Evolutionary conservation across 2,113 vertebrate species (phyloP), one percentile per base, ranked within the genome.

Genomic region (Oxyruncus cristatus): DNA sequence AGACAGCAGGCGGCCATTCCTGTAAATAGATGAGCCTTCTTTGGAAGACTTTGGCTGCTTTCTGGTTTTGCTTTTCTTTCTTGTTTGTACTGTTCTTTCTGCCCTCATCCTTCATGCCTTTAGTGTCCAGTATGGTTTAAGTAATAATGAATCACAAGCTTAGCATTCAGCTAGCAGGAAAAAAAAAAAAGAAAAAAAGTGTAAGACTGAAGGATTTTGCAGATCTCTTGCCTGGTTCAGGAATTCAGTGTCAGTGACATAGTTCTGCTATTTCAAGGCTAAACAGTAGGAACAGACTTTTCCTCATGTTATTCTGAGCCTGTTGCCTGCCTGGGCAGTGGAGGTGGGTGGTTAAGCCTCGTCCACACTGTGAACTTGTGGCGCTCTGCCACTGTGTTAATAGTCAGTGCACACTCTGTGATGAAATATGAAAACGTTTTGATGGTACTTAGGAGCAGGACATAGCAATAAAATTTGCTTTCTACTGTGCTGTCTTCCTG

Each of bases 381-480:
- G 33, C 0, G 3, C 28, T 85, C 41, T 91, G 56, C 53, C 15
- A 3, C 67, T 24, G 5, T 32, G 41, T 89, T 93, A 89, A 70
- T 15, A 73, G 2, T 3, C 74, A 85, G 66, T 67, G 75, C 78
- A 71, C 0, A 1, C 59, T 87, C 55, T 70, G 18, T 68, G 20
- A 30, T 92, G 91, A 94, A 95, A 56, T 37, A 92, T 91, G 95
- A 76, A 92, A 94, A 58, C 44, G 63, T 83, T 93, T 86, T 83
- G 55, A 79, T 95, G 85, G 68, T 96, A 92, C 95, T 98, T 97
- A 97, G 74, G 84, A 83, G 47, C 26, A 15, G 90, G 89, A 23
- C 88, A 44, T 1, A 68, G 84, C 81, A 74, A 62, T 92, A 91
- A 88, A 91, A 78, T 86, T 63, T 77, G 47, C 86, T 93, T 89